phyloP scores from a whole-genome alignment of 1,140 invertebrate species.

The Chymomyza costata region DNA sequence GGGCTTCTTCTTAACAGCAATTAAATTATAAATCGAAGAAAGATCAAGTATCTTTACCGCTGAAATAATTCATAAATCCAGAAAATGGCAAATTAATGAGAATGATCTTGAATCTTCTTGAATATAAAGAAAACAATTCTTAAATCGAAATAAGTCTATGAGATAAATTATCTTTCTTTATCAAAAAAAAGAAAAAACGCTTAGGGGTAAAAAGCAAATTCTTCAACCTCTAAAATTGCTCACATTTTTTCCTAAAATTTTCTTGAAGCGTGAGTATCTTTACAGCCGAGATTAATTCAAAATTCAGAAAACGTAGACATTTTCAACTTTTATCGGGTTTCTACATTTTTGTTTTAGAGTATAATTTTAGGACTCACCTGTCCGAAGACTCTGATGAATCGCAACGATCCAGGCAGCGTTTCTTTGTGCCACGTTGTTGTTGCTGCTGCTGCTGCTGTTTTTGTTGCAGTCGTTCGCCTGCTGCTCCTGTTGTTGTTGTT shows the following conservation, averaged over 20 bases:
- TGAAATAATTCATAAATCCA: too few relatives aligned
- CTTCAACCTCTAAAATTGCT: not conserved
- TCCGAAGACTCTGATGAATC: slow-evolving; percentile 92
- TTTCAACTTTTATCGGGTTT: not conserved
- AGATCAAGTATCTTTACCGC: too few relatives aligned
- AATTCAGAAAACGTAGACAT: not conserved
- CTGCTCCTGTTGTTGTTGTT: not conserved
- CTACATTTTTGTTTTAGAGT: not conserved
- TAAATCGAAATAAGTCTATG: too few relatives aligned
- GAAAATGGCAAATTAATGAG: too few relatives aligned
- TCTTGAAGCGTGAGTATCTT: not conserved
- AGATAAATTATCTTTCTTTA: too few relatives aligned
- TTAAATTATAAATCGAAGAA: not conserved
- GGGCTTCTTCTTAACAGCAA: too few relatives aligned
- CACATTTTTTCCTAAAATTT: not conserved
- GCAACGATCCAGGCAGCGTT: slow-evolving; percentile 89
- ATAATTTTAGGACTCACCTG: slow-evolving; percentile 79
- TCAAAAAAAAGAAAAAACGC: not conserved
- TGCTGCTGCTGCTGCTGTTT: slow-evolving; percentile 9
- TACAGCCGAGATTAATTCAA: not conserved
- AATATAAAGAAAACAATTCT: too few relatives aligned
- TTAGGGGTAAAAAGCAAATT: not conserved
- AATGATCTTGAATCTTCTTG: too few relatives aligned
- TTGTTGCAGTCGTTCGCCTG: slow-evolving; percentile 55
- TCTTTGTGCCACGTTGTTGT: slow-evolving; percentile 86